Evolutionary conservation across 2,797 vertebrate species (phyloP), one percentile per base, ranked within the genome.

Genomic region (Gymnoscopelus braueri): DNA sequence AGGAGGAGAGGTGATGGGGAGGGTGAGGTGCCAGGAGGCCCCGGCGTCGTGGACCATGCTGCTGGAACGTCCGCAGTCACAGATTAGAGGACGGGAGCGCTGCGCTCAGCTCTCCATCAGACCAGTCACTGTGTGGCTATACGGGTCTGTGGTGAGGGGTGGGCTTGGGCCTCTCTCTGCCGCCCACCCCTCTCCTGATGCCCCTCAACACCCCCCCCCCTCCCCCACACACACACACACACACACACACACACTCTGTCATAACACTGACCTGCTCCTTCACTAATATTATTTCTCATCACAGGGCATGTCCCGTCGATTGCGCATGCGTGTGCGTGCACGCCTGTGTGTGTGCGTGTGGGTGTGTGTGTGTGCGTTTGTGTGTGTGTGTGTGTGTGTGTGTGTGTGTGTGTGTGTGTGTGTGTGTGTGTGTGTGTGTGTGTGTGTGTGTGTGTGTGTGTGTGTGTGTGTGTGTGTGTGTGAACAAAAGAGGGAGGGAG

Each of bases 71-170:
- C 64, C 7, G 9, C 6, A 54, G 75, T 71, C 72, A 68, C 69
- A 67, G 79, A 86, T 83, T 80, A 84, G 74, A 84, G 79, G 74
- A 79, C 52, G 10, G 63, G 29, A 26, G 62, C 14, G 71, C 54
- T 63, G 80, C 68, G 71, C 76, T 67, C 69, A 53, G 62, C 69
- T 71, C 74, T 77, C 72, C 62, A 78, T 86, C 84, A 81, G 85
- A 72, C 82, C 80, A 11, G 48, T 23, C 64, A 32, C 69, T 48
- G 79, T 73, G 79, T 89, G 84, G 87, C 87, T 79, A 78, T 60
- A 15, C 65, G 62, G 76, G 81, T 81, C 75, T 19, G 19, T 19
- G 1, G 19, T 19, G 19, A 19, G 19, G 19, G 19, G 19, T 19
- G 19, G 19, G 19, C 19, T 62, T 44, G 57, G 66, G 49, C 72